These are phyloP conservation scores for Tetranychus piercei DNA, from an alignment of 2,888 invertebrate species.

Conservation along the genomic window DNA sequence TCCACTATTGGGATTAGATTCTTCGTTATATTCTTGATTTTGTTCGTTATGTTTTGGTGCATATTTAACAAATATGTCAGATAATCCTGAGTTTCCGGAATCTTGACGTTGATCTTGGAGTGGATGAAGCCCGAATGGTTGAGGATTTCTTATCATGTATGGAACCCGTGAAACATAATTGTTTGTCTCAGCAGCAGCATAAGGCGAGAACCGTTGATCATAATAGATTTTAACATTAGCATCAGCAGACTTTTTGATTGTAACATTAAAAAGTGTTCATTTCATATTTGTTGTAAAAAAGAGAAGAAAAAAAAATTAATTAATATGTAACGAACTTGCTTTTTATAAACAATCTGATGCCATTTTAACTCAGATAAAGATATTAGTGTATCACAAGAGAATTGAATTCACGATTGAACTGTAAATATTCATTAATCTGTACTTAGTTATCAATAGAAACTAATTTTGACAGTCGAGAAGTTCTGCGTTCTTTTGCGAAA, in stretches of 20 bases:
- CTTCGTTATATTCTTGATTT: neutral
- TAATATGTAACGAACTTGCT: too few species aligned
- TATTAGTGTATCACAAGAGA: too few species aligned
- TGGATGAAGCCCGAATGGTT: neutral
- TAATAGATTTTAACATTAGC: neutral
- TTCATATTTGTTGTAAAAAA: too few species aligned
- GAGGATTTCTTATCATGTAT: neutral
- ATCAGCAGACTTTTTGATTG: neutral
- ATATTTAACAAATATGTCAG: neutral
- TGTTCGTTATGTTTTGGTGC: neutral
- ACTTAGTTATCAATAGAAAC: too few species aligned
- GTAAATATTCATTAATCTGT: too few species aligned
- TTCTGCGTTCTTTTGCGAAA: too few species aligned
- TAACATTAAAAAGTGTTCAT: too few species aligned
- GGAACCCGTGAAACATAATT: neutral
- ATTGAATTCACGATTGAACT: too few species aligned
- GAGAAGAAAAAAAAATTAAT: too few species aligned
- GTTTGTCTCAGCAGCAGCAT: neutral
- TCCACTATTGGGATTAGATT: neutral
- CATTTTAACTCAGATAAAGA: too few species aligned
- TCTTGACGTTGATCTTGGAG: neutral
- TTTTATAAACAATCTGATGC: too few species aligned
- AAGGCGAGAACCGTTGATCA: neutral
- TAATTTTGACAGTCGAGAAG: too few species aligned
- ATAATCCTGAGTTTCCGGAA: neutral